These are phyloP conservation scores for Creontiades dilutus DNA, from an alignment of 2,888 invertebrate species.

Conservation along the genomic window DNA sequence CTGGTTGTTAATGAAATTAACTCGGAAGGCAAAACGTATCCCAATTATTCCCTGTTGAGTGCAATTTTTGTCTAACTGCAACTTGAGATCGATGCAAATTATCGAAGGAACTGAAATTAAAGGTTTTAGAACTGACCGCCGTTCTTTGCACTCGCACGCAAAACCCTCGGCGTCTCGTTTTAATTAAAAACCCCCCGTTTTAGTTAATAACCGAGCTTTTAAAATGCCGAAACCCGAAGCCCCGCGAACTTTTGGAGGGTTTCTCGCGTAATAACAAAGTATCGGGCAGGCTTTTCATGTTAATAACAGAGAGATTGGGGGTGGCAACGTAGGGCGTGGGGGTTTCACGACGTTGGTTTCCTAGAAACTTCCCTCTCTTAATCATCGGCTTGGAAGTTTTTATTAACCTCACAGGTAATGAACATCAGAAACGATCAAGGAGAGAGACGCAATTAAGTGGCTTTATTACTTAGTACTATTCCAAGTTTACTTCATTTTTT, in stretches of 20 bases:
- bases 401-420: background rate
- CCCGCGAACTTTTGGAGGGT: background rate
- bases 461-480: too few relatives aligned
- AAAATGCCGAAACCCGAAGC: background rate
- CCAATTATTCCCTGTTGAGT: too few relatives aligned
- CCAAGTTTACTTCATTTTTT: too few relatives aligned
- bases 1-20: too few relatives aligned
- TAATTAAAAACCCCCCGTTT: background rate
- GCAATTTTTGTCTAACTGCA: background rate
- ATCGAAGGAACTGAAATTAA: too few relatives aligned
- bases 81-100: background rate
- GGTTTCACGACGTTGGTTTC: background rate
- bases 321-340: too few relatives aligned
- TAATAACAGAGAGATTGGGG: background rate
- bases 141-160: background rate
- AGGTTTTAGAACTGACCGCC: background rate
- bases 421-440: too few relatives aligned
- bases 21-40: too few relatives aligned
- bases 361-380: background rate
- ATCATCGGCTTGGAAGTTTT: background rate
- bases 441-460: too few relatives aligned
- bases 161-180: background rate
- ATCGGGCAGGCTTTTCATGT: background rate
- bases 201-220: background rate
- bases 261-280: background rate